Percentiles rank a stretch among this genome's conserved stretches.
Conservation (phyloP, 2,113 vertebrate species). For the Blennius ocellaris region DNA sequence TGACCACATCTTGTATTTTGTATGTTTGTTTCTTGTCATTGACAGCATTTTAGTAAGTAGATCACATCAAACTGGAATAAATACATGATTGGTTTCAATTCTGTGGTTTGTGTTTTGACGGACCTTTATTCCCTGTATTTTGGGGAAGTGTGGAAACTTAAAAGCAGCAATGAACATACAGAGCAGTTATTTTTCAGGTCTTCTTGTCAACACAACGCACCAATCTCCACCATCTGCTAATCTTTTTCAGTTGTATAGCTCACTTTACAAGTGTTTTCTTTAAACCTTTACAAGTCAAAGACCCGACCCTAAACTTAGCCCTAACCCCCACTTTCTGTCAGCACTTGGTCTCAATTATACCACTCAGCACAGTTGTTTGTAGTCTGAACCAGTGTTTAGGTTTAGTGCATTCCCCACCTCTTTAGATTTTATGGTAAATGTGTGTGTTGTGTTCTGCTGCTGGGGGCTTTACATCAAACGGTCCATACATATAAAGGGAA, state of each 20-base stretch:
- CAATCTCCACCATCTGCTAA: background rate
- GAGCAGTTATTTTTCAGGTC: no score
- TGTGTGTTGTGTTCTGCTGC: background rate
- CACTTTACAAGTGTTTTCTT: conserved; percentile 1
- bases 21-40: no score
- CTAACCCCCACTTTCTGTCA: conserved; percentile 11
- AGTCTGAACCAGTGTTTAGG: background rate
- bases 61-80: no score
- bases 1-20: no score
- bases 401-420: background rate
- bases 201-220: background rate
- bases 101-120: no score
- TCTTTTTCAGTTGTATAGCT: background rate
- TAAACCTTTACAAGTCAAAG: conserved; percentile 13
- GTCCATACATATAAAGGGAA: background rate
- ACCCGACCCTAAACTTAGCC: background rate
- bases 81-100: no score
- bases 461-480: background rate
- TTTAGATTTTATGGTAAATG: background rate
- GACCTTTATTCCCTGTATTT: no score
- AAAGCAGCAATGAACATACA: no score
- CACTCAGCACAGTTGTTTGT: background rate
- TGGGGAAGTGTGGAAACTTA: no score
- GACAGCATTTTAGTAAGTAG: no score
- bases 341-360: background rate